A percentile compares a stretch with the other conserved stretches of the same genome.
These are phyloP conservation scores for Sarcophaga peregrina DNA, from an alignment of 1,140 invertebrate genomes.

Conservation along the genomic window DNA sequence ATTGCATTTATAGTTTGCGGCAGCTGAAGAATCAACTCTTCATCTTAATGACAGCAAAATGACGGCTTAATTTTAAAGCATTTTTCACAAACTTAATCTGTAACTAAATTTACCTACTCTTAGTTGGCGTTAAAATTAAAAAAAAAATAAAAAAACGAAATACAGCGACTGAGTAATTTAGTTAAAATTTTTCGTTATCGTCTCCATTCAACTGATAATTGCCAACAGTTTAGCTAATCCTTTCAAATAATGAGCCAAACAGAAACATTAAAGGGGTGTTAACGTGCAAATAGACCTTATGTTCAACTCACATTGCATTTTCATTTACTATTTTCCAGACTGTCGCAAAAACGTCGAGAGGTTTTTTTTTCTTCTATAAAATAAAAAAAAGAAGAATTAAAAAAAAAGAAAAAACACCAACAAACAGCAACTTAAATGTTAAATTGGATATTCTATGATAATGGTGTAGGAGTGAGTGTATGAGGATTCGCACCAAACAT, in stretches of 20 bases:
- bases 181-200: neutral
- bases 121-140: too few relatives aligned
- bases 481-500: slow-evolving; percentile 28
- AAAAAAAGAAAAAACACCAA: too few relatives aligned
- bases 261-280: slow-evolving; percentile 24
- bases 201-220: slow-evolving; percentile 3
- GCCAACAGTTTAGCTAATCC: slow-evolving; percentile 5
- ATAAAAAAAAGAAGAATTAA: neutral
- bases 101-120: too few relatives aligned
- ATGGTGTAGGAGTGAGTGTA: neutral
- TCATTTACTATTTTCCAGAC: neutral
- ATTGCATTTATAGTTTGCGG: too few relatives aligned
- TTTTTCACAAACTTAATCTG: too few relatives aligned
- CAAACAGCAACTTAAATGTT: neutral
- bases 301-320: neutral
- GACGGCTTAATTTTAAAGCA: too few relatives aligned
- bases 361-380: neutral
- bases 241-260: slow-evolving; percentile 21
- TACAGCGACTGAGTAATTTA: neutral
- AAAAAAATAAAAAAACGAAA: too few relatives aligned
- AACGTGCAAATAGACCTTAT: neutral
- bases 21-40: too few relatives aligned
- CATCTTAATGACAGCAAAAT: too few relatives aligned
- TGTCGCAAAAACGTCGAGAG: neutral
- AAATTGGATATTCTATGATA: neutral